These are phyloP conservation scores for Spondyliosoma cantharus DNA, from an alignment of 2,797 vertebrate genomes.

Conservation along the genomic window DNA sequence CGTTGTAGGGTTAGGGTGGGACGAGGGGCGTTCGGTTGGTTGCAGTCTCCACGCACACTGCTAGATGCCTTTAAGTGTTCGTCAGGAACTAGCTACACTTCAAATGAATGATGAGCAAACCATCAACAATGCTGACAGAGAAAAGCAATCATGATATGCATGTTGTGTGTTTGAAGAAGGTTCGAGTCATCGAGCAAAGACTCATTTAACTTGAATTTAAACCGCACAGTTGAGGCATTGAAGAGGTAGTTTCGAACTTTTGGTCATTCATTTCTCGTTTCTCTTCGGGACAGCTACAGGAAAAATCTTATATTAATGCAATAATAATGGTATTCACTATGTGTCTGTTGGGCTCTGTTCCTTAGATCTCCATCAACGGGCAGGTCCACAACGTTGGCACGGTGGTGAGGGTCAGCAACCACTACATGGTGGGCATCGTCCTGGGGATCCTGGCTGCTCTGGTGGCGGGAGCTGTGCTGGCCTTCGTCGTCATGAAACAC, in stretches of 20 bases:
- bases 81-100: too few species aligned
- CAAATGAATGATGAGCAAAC: too few species aligned
- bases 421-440: constrained; percentile 85
- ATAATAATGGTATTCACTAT: neutral
- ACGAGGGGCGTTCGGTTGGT: too few species aligned
- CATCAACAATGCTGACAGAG: too few species aligned
- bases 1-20: too few species aligned
- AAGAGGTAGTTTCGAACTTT: neutral
- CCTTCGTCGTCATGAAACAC: constrained; percentile 85
- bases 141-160: too few species aligned
- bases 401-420: constrained; percentile 84
- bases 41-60: too few species aligned
- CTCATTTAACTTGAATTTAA: neutral
- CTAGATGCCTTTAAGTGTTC: too few species aligned
- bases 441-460: constrained; percentile 86
- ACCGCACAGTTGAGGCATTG: too few species aligned
- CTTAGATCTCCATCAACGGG: constrained; percentile 90
- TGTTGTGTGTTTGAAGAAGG: neutral
- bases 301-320: neutral
- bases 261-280: neutral
- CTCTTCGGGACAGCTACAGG: neutral
- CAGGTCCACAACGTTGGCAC: constrained; percentile 85
- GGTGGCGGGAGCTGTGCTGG: constrained; percentile 82
- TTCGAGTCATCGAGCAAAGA: neutral
- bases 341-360: constrained; percentile 13